These are phyloP conservation scores for Drosophila baimaii DNA, from an alignment of 1,140 invertebrate species.

Conservation along the genomic window DNA sequence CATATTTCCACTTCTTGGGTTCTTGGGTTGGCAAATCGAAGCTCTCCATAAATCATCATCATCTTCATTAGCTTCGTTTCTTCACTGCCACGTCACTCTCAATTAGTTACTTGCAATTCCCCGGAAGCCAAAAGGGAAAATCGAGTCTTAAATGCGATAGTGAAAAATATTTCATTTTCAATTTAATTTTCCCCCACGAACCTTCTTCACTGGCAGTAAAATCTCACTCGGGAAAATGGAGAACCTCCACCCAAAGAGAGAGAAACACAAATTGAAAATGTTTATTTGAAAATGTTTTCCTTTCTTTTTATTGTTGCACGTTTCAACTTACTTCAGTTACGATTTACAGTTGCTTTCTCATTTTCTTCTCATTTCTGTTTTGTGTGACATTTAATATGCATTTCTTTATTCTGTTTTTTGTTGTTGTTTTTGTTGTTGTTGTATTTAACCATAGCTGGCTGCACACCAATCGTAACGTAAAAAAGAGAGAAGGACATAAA, in stretches of 20 bases:
- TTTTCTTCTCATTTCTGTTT: slow-evolving; percentile 43
- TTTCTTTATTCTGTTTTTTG: slow-evolving; percentile 14
- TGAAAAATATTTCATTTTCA: slow-evolving; percentile 32
- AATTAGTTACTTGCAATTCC: slow-evolving; percentile 32
- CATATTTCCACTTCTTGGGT: slow-evolving; percentile 12
- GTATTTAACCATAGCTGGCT: slow-evolving; percentile 41
- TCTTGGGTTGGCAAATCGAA: slow-evolving; percentile 9
- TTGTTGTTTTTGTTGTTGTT: neutral
- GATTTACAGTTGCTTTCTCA: slow-evolving; percentile 52
- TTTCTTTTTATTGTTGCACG: slow-evolving; percentile 73
- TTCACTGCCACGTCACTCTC: slow-evolving; percentile 28
- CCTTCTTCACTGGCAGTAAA: neutral
- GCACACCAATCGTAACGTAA: slow-evolving; percentile 45
- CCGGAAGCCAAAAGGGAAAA: slow-evolving; percentile 12
- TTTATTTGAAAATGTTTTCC: slow-evolving; percentile 71
- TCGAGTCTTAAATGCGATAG: slow-evolving; percentile 29
- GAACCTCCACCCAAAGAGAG: too few relatives aligned
- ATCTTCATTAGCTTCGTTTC: slow-evolving; percentile 31
- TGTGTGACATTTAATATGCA: slow-evolving; percentile 59
- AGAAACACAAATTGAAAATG: slow-evolving; percentile 37
- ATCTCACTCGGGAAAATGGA: neutral
- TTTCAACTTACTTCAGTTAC: slow-evolving; percentile 74
- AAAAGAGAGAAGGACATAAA: slow-evolving; percentile 31
- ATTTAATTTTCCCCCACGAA: slow-evolving; percentile 6
- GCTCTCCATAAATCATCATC: slow-evolving; percentile 45